phyloP scores from a whole-genome alignment of 2,888 invertebrate species.

The Linnaemya tessellans region DNA sequence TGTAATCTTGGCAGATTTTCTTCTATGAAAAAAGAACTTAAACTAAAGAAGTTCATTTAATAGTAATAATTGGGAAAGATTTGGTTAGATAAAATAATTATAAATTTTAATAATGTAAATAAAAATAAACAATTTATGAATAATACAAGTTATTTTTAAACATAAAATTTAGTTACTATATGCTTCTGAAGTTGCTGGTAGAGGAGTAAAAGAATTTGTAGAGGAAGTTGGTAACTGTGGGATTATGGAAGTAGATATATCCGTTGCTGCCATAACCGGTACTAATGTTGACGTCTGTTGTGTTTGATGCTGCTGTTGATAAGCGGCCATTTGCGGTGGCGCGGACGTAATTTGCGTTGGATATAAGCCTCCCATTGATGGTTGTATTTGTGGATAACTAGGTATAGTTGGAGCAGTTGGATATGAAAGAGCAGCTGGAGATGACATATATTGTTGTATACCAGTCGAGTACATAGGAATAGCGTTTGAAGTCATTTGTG shows the following conservation, averaged over 20 bases:
- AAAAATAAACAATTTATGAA: slow-evolving; percentile 35
- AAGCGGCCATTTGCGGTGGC: slow-evolving; percentile 77
- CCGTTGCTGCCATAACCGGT: slow-evolving; percentile 55
- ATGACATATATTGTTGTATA: slow-evolving; percentile 78
- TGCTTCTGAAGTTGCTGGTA: slow-evolving; percentile 71
- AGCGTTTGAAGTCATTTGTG: slow-evolving; percentile 55
- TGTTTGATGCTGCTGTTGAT: slow-evolving; percentile 67
- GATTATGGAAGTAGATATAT: slow-evolving; percentile 30
- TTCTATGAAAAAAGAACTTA: not conserved
- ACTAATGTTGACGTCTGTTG: slow-evolving; percentile 34
- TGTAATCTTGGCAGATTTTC: not conserved
- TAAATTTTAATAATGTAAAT: not conserved
- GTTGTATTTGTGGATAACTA: slow-evolving; percentile 82
- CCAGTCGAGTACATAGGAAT: slow-evolving; percentile 80
- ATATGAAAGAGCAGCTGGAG: slow-evolving; percentile 78
- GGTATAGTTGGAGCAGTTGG: slow-evolving; percentile 81
- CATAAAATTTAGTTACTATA: slow-evolving; percentile 73
- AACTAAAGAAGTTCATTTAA: not conserved
- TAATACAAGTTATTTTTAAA: slow-evolving; percentile 8
- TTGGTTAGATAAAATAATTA: slow-evolving; percentile 2
- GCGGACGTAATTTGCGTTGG: slow-evolving; percentile 78
- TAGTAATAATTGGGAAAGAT: not conserved
- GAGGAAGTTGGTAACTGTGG: slow-evolving; percentile 45
- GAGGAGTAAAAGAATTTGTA: slow-evolving; percentile 60
- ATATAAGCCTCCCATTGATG: slow-evolving; percentile 79